Evolutionary conservation across 2,797 vertebrate species (phyloP), one percentile per base, ranked within the genome.

Genomic region (Poecile montanus): DNA sequence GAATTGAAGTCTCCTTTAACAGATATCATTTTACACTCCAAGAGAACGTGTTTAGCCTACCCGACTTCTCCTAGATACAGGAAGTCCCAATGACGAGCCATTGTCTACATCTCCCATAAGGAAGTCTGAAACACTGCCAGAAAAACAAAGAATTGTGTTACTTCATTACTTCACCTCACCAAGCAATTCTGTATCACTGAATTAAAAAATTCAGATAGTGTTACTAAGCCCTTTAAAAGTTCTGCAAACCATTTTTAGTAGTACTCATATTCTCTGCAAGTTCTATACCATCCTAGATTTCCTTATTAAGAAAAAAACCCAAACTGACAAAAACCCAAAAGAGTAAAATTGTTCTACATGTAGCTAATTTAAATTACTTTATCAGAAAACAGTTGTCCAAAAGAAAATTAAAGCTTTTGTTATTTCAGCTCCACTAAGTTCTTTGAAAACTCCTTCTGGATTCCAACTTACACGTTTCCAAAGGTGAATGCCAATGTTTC

Each of bases 41-140:
- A 44, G 62, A 74, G 74, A 74, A 95, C 11, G 3, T 61, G 84
- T 29, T 87, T 40, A 81, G 70, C 98, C 96, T 98, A 99, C 99
- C 98, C 98, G 98, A 97, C 98, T 99, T 97, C 98, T 99, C 91
- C 97, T 98, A 97, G 99, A 99, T 97, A 98, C 98, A 98, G 98
- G 98, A 94, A 99, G 98, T 97, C 98, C 98, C 98, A 99, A 93
- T 97, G 99, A 98, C 51, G 99, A 98, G 96, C 98, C 98, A 98
- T 98, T 99, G 98, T 99, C 98, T 98, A 99, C 98, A 99, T 99
- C 99, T 98, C 99, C 99, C 99, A 99, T 99, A 98, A 99, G 99
- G 98, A 99, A 99, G 97, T 99, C 99, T 98, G 99, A 99, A 98
- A 99, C 98, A 96, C 99, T 99, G 98, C 84, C 91, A 96, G 80